Conservation (phyloP, 2,113 vertebrate species). For the Plectropomus leopardus region DNA sequence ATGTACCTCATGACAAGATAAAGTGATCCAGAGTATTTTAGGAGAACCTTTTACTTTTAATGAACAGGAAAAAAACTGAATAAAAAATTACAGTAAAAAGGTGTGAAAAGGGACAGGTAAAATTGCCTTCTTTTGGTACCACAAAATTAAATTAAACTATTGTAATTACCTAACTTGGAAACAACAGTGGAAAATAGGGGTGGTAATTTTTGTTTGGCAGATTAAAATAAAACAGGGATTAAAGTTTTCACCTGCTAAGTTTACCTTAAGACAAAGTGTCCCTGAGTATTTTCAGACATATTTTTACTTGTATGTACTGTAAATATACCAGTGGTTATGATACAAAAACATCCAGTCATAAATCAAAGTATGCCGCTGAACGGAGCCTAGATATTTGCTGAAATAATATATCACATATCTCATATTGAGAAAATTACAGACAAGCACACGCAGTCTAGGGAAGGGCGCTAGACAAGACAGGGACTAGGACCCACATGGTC, state of each 20-base stretch:
- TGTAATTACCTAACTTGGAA: not conserved
- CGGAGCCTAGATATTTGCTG: slow-evolving; percentile 61
- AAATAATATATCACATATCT: slow-evolving; percentile 80
- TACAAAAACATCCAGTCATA: slow-evolving; percentile 65
- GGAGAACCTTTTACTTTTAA: no score
- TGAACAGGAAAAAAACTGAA: no score
- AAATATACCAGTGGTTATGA: slow-evolving; percentile 38
- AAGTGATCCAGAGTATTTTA: no score
- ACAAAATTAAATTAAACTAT: not conserved
- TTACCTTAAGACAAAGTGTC: not conserved
- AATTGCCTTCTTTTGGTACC: no score
- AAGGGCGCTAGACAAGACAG: slow-evolving; percentile 67
- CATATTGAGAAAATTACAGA: slow-evolving; percentile 83
- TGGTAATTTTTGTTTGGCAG: not conserved
- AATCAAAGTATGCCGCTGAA: slow-evolving; percentile 58
- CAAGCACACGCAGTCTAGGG: slow-evolving; percentile 67
- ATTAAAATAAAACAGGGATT: not conserved
- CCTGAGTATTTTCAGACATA: not conserved
- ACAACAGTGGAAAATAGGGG: not conserved
- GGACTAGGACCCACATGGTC: slow-evolving; percentile 76
- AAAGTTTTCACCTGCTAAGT: not conserved
- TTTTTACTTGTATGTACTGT: slow-evolving; percentile 4
- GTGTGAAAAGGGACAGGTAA: no score
- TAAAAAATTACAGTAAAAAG: no score
- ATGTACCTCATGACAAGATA: no score